Evolutionary conservation across 2,888 invertebrate genomes (phyloP), one percentile per base, ranked within the genome.

Genomic region (Phlogophora meticulosa): DNA sequence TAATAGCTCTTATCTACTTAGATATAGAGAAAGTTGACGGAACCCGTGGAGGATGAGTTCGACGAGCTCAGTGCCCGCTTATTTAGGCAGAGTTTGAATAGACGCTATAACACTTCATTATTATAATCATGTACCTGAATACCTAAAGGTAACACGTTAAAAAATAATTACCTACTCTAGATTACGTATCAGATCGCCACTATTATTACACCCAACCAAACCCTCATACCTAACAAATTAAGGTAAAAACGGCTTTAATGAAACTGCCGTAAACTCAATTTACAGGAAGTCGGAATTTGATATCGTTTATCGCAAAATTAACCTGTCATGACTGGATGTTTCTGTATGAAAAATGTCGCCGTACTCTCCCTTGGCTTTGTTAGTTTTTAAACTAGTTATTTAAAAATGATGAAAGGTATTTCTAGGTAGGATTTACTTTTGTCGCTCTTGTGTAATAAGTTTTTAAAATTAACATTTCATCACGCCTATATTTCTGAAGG

Each of bases 261-360:
- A 81, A 76, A 76, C 65, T 73, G 72, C 64, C 20, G 68, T 58
- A 63, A 78, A 73, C 72, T 67, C 55, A 55, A 65, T 74, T 73
- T 55, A 66, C 62, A 78, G 69, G 78, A 80, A 80, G 72, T 57
- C 57, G 69, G 58, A 75, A 71, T 72, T 63, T 45, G 78, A 60
- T 79, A 77, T 74, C 75, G 80, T 78, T 81, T 81, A 82, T 85
- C 79, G 77, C 70, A 34, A 85, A 87, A 87, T 87, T 85, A 86
- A 82, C 72, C 83, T 85, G 87, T 81, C 87, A 80, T 87, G 87
- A 87, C 85, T 87, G 59, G 73, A 66, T 76, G 53, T 76, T 85
- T 82, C 53, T 59, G 28, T 53, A 61, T 79, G 84, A 85, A 86
- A 82, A 83, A 75, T 81, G 74, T 73, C 74, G 66, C 64, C 58